Conservation (phyloP, 2,797 vertebrate species). For the Anguilla marmorata region DNA sequence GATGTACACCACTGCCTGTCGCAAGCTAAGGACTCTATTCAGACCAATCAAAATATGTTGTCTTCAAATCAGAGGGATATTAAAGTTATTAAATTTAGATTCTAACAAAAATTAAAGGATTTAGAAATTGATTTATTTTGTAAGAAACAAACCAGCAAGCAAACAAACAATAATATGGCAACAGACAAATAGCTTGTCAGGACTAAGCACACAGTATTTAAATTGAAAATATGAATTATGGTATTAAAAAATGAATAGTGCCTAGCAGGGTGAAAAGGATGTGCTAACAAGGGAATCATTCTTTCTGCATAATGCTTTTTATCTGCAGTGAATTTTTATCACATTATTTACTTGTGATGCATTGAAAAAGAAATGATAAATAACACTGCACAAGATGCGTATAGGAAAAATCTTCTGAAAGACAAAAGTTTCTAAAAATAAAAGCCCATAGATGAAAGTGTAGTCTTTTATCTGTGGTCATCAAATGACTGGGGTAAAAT, state of each 20-base stretch:
- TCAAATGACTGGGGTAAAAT: not conserved
- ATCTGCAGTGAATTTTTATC: not conserved
- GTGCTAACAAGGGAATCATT: not conserved
- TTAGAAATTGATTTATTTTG: not conserved
- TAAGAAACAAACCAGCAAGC: not conserved
- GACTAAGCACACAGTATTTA: not conserved
- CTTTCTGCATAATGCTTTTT: not conserved
- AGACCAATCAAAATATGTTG: not conserved
- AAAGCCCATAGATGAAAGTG: not conserved
- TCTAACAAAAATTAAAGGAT: not conserved
- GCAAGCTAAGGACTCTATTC: not conserved
- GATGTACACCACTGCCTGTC: not conserved
- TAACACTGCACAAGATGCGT: too few relatives aligned
- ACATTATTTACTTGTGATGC: not conserved
- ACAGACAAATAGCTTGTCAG: not conserved
- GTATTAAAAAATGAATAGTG: not conserved
- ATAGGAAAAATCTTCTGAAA: too few relatives aligned
- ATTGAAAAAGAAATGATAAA: not conserved
- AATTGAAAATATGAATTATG: not conserved
- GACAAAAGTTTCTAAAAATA: not conserved
- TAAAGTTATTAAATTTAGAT: not conserved
- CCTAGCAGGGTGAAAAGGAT: not conserved
- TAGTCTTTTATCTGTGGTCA: not conserved
- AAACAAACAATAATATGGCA: not conserved
- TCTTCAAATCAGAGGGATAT: not conserved